A percentile compares a stretch with the other conserved stretches of the same genome.
phyloP scores from a whole-genome alignment of 2,888 invertebrate genomes.

The Eristalinus sepulchralis region DNA sequence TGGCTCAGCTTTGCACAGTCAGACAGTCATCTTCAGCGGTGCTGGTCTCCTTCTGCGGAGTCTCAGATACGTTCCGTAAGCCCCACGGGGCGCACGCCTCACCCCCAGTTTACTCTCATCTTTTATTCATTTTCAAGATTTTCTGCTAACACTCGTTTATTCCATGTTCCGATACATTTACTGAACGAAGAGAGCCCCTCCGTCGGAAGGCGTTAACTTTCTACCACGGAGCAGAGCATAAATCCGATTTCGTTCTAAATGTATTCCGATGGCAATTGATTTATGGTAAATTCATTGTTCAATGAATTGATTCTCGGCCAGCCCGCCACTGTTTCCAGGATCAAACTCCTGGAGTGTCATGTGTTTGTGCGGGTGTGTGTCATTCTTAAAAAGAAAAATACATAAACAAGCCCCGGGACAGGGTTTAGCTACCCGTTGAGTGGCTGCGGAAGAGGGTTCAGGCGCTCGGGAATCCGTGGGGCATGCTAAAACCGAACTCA shows the following conservation, averaged over 20 bases:
- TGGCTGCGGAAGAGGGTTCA: background rate
- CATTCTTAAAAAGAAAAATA: background rate
- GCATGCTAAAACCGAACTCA: background rate
- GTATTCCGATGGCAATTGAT: slow-evolving; percentile 63
- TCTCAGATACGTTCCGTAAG: slow-evolving; percentile 23
- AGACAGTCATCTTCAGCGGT: background rate
- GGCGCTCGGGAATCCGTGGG: background rate
- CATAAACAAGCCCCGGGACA: background rate
- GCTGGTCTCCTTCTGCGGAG: background rate
- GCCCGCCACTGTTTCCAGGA: background rate
- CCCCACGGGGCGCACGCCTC: background rate
- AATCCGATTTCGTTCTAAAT: slow-evolving; percentile 63
- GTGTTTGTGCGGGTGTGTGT: background rate
- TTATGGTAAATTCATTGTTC: slow-evolving; percentile 69
- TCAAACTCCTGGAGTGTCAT: background rate
- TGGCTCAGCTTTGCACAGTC: background rate
- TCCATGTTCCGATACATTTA: slow-evolving; percentile 26
- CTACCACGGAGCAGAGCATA: slow-evolving; percentile 35
- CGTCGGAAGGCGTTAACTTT: slow-evolving; percentile 38
- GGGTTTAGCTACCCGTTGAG: background rate
- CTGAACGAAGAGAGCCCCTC: background rate
- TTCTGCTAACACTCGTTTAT: slow-evolving; percentile 35
- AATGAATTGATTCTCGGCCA: slow-evolving; percentile 63
- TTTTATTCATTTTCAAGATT: slow-evolving; percentile 66
- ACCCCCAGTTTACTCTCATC: slow-evolving; percentile 41